Evolutionary conservation across 2,797 vertebrate genomes (phyloP).

Genomic region (Platalea minor): DNA sequence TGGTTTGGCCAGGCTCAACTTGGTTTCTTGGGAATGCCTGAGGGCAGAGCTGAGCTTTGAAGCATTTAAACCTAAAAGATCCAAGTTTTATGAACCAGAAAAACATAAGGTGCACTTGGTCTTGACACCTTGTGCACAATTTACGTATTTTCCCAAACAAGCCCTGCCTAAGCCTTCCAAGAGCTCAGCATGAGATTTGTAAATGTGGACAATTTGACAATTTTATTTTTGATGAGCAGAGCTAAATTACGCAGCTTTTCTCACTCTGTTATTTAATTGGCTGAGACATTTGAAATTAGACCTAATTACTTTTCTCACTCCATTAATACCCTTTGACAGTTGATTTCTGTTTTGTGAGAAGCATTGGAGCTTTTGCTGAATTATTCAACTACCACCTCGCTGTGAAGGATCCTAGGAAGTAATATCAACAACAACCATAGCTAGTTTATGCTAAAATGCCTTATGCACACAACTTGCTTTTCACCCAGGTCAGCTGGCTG

Average conservation of each 20-base stretch:
- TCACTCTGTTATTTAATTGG: conserved; percentile 16
- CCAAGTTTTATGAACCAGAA: conserved; percentile 16
- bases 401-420: neutral
- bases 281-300: conserved; percentile 45
- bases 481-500: neutral
- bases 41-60: neutral
- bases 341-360: conserved; percentile 4
- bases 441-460: neutral
- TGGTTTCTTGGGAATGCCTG: neutral
- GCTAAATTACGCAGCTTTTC: neutral
- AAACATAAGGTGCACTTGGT: neutral
- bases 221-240: conserved; percentile 4
- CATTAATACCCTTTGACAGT: neutral
- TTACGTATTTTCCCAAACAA: neutral
- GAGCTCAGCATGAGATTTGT: neutral
- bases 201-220: neutral
- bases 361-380: neutral
- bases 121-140: neutral
- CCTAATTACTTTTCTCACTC: conserved; percentile 45
- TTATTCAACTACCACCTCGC: neutral
- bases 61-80: neutral
- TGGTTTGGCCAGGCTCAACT: neutral
- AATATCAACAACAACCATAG: neutral
- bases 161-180: neutral
- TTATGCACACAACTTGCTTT: neutral